These are phyloP conservation scores for Gastrophryne carolinensis DNA, from an alignment of 2,797 vertebrate genomes.

Conservation along the genomic window DNA sequence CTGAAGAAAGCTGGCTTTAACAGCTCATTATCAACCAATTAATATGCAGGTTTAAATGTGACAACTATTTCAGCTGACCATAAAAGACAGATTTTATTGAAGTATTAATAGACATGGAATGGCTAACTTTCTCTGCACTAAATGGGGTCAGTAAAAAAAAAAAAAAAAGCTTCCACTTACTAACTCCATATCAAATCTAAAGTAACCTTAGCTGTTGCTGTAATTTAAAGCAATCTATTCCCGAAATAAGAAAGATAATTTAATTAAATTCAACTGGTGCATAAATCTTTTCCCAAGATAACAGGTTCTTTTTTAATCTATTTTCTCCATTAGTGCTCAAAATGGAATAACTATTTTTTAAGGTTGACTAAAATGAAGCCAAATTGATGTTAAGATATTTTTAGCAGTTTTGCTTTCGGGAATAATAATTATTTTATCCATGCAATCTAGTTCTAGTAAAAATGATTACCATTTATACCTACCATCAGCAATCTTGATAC, in stretches of 20 bases:
- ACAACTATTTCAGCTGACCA: constrained; percentile 85
- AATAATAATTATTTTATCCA: too few relatives aligned
- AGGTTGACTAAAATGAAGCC: neutral
- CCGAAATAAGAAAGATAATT: neutral
- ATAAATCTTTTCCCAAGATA: constrained; percentile 25
- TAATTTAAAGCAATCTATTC: constrained; percentile 32
- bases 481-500: too few relatives aligned
- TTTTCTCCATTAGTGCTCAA: neutral
- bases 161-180: constrained; percentile 39
- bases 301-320: neutral
- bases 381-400: neutral
- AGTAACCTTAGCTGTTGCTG: constrained; percentile 35
- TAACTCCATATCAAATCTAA: constrained; percentile 50
- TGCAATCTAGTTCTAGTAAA: too few relatives aligned
- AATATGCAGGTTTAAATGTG: constrained; percentile 89
- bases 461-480: too few relatives aligned
- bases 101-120: constrained; percentile 81
- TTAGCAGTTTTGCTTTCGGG: neutral
- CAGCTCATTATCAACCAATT: constrained; percentile 93
- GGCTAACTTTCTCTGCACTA: constrained; percentile 71
- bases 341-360: constrained; percentile 1
- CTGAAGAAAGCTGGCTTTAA: constrained; percentile 82
- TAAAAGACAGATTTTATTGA: constrained; percentile 83
- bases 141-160: constrained; percentile 69
- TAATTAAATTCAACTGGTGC: constrained; percentile 11